phyloP scores from a whole-genome alignment of 2,113 vertebrate genomes.

The Petrocephalus microphthalmus region DNA sequence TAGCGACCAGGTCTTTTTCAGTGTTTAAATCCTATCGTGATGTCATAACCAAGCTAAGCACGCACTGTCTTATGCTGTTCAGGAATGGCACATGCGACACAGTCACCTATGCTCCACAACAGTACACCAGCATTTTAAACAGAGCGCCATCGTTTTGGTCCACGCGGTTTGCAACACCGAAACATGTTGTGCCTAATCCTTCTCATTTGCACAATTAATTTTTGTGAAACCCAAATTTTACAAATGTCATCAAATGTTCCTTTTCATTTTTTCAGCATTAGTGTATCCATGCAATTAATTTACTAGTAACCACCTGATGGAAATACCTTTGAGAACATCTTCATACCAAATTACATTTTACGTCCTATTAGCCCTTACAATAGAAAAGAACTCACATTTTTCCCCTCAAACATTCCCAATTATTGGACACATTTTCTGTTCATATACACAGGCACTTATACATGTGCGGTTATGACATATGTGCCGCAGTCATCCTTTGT shows the following conservation, averaged over 20 bases:
- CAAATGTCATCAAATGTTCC: neutral
- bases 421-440: neutral
- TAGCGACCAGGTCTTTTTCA: slow-evolving; percentile 10
- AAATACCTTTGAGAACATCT: neutral
- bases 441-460: slow-evolving; percentile 9
- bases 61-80: neutral
- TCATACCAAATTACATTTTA: neutral
- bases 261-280: neutral
- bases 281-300: neutral
- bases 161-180: neutral
- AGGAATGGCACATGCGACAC: neutral
- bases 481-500: neutral
- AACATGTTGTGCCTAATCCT: neutral
- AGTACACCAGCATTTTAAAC: slow-evolving; percentile 3
- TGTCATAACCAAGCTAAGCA: neutral
- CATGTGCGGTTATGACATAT: neutral
- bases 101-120: neutral
- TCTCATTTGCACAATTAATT: neutral
- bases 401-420: neutral
- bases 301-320: neutral
- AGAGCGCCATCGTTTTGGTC: neutral
- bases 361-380: slow-evolving; percentile 10
- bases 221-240: neutral
- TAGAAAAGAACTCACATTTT: neutral
- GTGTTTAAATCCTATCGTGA: neutral